phyloP scores from a whole-genome alignment of 2,888 invertebrate species.

The Lamellibrachia columna region DNA sequence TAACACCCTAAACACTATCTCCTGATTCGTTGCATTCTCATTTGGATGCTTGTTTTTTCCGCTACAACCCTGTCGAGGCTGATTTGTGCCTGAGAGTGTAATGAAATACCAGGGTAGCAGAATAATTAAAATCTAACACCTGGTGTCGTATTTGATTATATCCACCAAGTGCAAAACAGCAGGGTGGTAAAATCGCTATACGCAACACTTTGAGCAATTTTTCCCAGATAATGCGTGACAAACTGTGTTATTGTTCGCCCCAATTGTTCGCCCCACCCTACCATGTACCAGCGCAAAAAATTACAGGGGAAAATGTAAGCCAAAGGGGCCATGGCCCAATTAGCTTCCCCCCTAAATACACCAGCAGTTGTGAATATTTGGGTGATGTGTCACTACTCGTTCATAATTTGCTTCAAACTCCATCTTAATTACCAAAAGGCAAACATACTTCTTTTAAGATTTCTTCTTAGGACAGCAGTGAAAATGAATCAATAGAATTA shows the following conservation, averaged over 20 bases:
- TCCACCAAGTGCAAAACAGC: neutral
- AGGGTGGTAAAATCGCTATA: neutral
- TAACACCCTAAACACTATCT: neutral
- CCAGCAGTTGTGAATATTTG: no score
- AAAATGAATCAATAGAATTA: neutral
- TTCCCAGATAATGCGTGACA: no score
- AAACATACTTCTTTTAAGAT: neutral
- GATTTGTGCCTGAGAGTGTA: neutral
- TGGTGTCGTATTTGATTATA: constrained; percentile 1
- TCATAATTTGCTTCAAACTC: neutral
- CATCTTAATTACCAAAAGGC: neutral
- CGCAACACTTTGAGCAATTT: no score
- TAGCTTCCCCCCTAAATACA: no score
- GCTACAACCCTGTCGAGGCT: neutral
- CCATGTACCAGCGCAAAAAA: no score
- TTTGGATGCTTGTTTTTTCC: neutral
- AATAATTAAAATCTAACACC: neutral
- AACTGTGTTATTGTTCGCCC: no score
- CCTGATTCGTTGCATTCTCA: neutral
- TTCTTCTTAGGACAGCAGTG: neutral
- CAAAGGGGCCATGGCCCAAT: no score
- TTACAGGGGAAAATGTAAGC: no score
- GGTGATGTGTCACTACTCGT: no score
- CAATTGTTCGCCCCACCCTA: no score
- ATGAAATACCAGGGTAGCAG: neutral